Evolutionary conservation across 2,797 vertebrate species (phyloP), one percentile per base, ranked within the genome.

Genomic region (Parambassis ranga): DNA sequence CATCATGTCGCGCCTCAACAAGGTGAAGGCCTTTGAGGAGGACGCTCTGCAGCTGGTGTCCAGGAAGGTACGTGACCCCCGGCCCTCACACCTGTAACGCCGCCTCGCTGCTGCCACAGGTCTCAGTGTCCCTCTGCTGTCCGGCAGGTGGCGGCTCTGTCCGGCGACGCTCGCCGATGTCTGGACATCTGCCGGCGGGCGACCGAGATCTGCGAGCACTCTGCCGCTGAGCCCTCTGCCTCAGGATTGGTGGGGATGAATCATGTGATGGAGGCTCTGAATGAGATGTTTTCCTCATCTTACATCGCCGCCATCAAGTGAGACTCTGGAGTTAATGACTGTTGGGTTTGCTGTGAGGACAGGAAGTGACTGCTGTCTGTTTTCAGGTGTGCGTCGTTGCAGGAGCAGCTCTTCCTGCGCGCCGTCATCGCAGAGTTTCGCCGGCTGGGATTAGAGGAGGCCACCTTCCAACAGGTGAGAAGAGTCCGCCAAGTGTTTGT

Each of bases 121-220:
- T 24, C 41, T 52, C 18, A 10, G 13, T 7, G 10, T 3, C 14
- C 18, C 6, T 33, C 14, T 44, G 1, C 24, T n/a, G n/a, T 63
- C 16, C 10, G 4, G 1, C 85, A 99, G 97, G 96, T 99, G 2
- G 97, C 97, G 0, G 97, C 97, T 0, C 90, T 99, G 69, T 98
- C 97, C 0, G 97, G 97, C 1, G 97, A 99, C 14, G 96, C 96
- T 0, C 93, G 97, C 1, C 93, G 97, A 1, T 97, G 96, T 77
- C 86, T 99, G 76, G 97, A 99, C 77, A 97, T 98, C 75, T 98
- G 96, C 63, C 93, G 96, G n/a, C 89, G 96, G 6, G 93, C 96
- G 38, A 95, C 96, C 0, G 97, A 99, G 89, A 96, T 99, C 89
- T 98, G 96, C 0, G 95, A 98, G 71, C 76, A 91, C 31, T 68